Conservation (phyloP, 1,140 invertebrate genomes). For the Littorina saxatilis region DNA sequence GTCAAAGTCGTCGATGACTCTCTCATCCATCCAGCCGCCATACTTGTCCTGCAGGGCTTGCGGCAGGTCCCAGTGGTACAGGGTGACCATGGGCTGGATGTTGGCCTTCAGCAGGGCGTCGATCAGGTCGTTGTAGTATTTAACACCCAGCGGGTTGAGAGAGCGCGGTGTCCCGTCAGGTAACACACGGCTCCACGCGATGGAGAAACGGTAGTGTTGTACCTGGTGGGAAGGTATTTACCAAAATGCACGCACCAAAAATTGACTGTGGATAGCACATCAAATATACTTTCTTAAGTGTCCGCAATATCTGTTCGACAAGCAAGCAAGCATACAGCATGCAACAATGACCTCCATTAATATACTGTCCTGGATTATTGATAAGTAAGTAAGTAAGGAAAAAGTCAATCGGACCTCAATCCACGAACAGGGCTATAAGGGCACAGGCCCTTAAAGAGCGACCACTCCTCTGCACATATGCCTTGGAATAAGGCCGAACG, state of each 20-base stretch:
- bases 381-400: no score
- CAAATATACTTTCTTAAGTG: background rate
- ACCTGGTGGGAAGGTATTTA: slow-evolving; percentile 62
- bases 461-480: no score
- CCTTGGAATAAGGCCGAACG: no score
- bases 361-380: no score
- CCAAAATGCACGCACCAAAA: no score
- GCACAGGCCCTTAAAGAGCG: no score
- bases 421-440: no score
- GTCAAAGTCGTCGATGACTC: slow-evolving; percentile 77
- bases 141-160: slow-evolving; percentile 61
- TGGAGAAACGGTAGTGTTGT: slow-evolving; percentile 70
- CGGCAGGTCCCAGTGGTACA: slow-evolving; percentile 78
- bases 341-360: no score
- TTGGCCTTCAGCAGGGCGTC: slow-evolving; percentile 57
- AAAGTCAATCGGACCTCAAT: no score
- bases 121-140: slow-evolving; percentile 72
- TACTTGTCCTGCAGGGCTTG: slow-evolving; percentile 57
- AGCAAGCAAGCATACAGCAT: no score
- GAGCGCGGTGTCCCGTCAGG: slow-evolving; percentile 58
- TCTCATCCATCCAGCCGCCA: slow-evolving; percentile 78
- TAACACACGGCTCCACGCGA: slow-evolving; percentile 70
- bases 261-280: no score
- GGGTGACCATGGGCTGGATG: slow-evolving; percentile 76
- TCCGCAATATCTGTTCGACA: no score